Base-by-base conservation (phyloP, 2,888 invertebrate genomes). In the Drosophila cyrtoloma region DNA sequence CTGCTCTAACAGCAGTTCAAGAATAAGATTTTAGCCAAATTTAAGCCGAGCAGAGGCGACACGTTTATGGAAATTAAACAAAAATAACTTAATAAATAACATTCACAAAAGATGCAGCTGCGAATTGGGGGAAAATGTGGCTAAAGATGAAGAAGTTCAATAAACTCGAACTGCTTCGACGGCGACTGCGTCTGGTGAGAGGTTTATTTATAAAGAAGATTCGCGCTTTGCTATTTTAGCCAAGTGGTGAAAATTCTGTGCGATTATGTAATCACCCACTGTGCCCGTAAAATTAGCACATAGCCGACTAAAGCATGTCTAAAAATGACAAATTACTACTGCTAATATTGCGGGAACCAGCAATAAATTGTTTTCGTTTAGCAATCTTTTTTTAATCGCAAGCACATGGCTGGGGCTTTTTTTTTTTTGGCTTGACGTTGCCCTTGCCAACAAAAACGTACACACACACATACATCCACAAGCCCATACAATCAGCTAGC, bases 341-440 rank as follows among this genome's bases (percentile, higher is more conserved):
- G 64, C 19, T 57, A 53, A 30, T 6, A 51, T 59, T 39, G 26
- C 14, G 65, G n/a, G 10, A 37, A 56, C 14, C 10, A 35, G 44
- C 35, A 51, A n/a, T 55, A 42, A 62, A 39, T 35, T 47, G 30
- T 65, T 78, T 65, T 57, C 69, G 69, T 55, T 65, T 39, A 59
- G 56, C 71, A 68, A 59, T 71, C 35, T 66, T 79, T 84, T 75
- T 68, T 87, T 88, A 85, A 83, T 86, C 88, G 75, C 74, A 88
- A 86, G 90, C 86, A 86, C 86, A 86, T 86, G 86, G 83, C 74
- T 63, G 79, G 59, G 61, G 72, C 58, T 65, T 72, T 68, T 66
- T 73, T 72, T 73, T 57, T 58, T 81, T 77, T 82, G 71, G 79
- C 77, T 79, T 87, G 89, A 77, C 89, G 88, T 71, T 68, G 75